Conservation (phyloP, 2,113 vertebrate species). For the Phainopepla nitens region DNA sequence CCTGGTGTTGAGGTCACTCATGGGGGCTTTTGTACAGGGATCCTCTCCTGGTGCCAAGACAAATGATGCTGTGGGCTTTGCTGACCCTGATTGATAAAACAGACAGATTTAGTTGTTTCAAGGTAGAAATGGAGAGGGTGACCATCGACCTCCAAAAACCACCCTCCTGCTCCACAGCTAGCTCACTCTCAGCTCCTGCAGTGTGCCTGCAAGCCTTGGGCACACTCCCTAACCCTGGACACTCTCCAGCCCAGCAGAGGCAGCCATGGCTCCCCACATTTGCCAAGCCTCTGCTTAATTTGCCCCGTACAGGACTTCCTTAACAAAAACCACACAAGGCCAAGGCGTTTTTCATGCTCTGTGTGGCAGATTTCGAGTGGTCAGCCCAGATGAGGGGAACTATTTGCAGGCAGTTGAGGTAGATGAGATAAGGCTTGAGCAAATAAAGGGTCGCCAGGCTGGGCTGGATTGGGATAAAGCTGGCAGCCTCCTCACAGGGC, state of each 20-base stretch:
- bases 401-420: background rate
- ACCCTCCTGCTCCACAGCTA: background rate
- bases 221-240: rapidly evolving
- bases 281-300: background rate
- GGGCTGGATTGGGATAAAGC: background rate
- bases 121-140: background rate
- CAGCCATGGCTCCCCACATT: background rate
- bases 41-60: background rate
- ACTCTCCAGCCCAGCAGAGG: background rate
- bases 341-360: background rate
- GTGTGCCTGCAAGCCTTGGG: background rate
- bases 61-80: background rate
- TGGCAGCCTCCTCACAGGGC: background rate
- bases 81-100: rapidly evolving
- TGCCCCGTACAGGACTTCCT: rapidly evolving
- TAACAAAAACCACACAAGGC: background rate
- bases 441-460: background rate
- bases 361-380: background rate
- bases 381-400: background rate
- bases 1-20: rapidly evolving
- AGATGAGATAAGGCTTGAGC: background rate
- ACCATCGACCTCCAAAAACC: background rate
- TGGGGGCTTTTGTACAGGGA: background rate
- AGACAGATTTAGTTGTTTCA: background rate
- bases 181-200: rapidly evolving